Conservation (phyloP, 2,888 invertebrate genomes). For the Brenthis hecate region DNA sequence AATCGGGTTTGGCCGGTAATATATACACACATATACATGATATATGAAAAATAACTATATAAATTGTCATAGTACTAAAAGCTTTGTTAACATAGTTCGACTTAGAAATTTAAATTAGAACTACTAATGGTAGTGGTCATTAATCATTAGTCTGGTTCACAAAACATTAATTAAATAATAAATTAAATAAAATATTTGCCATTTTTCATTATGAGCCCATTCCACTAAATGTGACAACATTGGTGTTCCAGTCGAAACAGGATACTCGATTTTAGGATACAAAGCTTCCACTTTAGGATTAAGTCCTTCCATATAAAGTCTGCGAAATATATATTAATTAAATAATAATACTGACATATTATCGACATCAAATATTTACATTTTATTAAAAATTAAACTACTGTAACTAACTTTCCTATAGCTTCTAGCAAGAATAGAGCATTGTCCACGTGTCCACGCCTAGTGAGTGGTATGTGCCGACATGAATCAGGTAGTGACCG, state of each 20-base stretch:
- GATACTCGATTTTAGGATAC: constrained; percentile 88
- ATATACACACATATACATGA: too few species aligned
- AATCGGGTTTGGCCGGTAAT: too few species aligned
- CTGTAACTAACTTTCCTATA: constrained; percentile 82
- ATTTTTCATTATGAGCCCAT: constrained; percentile 90
- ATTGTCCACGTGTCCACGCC: constrained; percentile 85
- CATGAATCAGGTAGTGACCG: constrained; percentile 78
- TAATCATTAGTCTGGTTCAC: too few species aligned
- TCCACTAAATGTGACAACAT: constrained; percentile 90
- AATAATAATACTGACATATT: too few species aligned
- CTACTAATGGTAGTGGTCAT: too few species aligned
- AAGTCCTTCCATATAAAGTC: constrained; percentile 88
- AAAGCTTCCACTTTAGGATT: constrained; percentile 86
- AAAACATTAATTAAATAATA: too few species aligned
- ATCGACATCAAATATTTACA: too few species aligned
- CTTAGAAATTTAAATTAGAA: too few species aligned
- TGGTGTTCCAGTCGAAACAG: constrained; percentile 92
- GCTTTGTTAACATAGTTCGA: too few species aligned
- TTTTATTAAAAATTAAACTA: background rate
- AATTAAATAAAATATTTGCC: constrained; percentile 59
- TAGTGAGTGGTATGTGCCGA: constrained; percentile 87
- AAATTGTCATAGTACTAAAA: too few species aligned
- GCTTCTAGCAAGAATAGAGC: constrained; percentile 80
- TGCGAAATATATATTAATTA: constrained; percentile 50
- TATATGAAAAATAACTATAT: too few species aligned